Percentiles rank a stretch among this genome's conserved stretches.
These are phyloP conservation scores for Daubentonia madagascariensis DNA, from an alignment of 2,113 vertebrate genomes.

Conservation along the genomic window DNA sequence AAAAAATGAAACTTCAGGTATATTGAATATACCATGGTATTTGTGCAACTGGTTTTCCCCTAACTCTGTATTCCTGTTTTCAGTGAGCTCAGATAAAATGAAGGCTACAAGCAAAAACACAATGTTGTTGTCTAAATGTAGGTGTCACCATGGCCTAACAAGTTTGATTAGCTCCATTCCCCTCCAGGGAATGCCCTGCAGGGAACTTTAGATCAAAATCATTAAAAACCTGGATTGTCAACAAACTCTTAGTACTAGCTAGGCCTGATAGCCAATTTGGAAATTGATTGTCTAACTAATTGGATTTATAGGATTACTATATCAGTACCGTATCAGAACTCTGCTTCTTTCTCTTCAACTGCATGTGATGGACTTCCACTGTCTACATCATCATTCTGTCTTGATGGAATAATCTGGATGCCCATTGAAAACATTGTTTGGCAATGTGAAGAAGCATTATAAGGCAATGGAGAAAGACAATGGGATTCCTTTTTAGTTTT, in stretches of 20 bases:
- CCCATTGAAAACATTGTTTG: neutral
- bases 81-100: neutral
- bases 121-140: neutral
- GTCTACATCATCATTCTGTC: neutral
- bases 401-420: neutral
- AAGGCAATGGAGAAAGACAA: neutral
- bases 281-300: slow-evolving; percentile 35
- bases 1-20: neutral
- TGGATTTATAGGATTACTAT: neutral
- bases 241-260: slow-evolving; percentile 8
- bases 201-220: slow-evolving; percentile 35
- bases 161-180: slow-evolving; percentile 40
- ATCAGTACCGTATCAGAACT: neutral
- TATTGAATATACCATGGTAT: neutral
- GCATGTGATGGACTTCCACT: neutral
- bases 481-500: neutral
- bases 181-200: neutral
- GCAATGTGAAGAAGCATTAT: neutral
- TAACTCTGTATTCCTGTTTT: neutral
- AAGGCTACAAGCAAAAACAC: neutral
- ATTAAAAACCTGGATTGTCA: slow-evolving; percentile 32
- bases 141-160: neutral
- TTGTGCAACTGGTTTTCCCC: neutral
- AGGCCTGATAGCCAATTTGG: slow-evolving; percentile 9
- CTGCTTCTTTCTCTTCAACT: slow-evolving; percentile 10